Conservation (phyloP, 2,797 vertebrate species). For the Remorina albescens region DNA sequence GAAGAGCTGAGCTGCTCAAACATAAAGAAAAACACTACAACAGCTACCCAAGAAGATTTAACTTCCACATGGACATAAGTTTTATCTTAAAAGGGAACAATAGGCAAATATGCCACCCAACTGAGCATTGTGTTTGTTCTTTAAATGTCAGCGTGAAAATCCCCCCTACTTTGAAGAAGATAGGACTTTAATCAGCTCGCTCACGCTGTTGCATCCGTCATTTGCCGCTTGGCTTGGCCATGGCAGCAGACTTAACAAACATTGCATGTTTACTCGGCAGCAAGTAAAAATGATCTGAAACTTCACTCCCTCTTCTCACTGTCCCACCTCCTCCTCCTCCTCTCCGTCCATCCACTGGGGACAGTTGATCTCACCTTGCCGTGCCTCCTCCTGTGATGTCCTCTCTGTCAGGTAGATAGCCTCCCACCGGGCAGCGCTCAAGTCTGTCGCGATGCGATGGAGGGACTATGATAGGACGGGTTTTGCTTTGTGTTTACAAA, state of each 20-base stretch:
- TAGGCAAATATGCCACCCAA: conserved; percentile 83
- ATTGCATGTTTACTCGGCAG: conserved; percentile 69
- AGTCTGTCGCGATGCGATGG: not conserved
- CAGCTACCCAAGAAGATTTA: conserved; percentile 75
- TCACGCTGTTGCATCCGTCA: conserved; percentile 65
- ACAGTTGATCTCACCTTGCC: conserved; percentile 40
- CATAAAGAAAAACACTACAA: conserved; percentile 60
- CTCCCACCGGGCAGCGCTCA: conserved; percentile 40
- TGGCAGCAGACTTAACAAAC: conserved; percentile 74
- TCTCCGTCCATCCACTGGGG: conserved; percentile 42
- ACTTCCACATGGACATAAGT: conserved; percentile 82
- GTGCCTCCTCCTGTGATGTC: conserved; percentile 52
- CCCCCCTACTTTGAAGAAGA: conserved; percentile 78
- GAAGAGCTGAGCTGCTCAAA: conserved; percentile 47
- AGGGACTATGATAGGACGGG: conserved; percentile 32
- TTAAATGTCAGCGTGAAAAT: conserved; percentile 88
- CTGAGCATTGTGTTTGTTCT: conserved; percentile 83
- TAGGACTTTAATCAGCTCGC: conserved; percentile 77
- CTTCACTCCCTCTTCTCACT: conserved; percentile 49
- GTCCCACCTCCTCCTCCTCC: conserved; percentile 6
- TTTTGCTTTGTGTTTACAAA: conserved; percentile 23
- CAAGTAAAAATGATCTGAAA: conserved; percentile 71
- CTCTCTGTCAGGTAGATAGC: conserved; percentile 55
- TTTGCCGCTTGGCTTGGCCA: conserved; percentile 65
- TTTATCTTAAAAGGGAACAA: conserved; percentile 85